A percentile compares a stretch with the other conserved stretches of the same genome.
Evolutionary conservation across 1,140 invertebrate genomes (phyloP).

Genomic region (Magallana ariakensis): DNA sequence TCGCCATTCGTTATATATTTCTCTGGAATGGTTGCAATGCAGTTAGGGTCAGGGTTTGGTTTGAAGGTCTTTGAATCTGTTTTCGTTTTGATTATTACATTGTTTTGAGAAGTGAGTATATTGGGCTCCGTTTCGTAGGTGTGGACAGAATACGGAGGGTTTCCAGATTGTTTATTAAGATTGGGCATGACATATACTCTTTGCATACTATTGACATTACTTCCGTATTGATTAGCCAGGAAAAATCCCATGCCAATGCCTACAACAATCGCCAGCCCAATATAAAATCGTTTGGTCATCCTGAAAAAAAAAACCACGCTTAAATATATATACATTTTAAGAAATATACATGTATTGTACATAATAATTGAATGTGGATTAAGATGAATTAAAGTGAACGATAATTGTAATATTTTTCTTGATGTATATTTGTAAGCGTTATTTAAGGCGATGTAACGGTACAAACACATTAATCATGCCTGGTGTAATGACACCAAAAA

Average conservation of each 20-base stretch:
- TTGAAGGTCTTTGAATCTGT: background rate
- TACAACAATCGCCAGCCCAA: background rate
- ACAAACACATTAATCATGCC: too few species aligned
- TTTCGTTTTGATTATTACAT: background rate
- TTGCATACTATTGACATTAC: background rate
- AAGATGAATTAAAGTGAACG: too few species aligned
- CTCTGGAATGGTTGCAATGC: background rate
- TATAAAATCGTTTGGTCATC: background rate
- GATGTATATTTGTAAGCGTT: too few species aligned
- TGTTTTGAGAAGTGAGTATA: background rate
- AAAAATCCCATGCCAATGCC: background rate
- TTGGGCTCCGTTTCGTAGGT: background rate
- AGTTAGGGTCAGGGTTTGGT: background rate
- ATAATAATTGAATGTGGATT: too few species aligned
- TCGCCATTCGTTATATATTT: constrained; percentile 23
- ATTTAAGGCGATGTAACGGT: too few species aligned
- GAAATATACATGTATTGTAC: too few species aligned
- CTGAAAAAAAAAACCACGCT: background rate
- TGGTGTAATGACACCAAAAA: too few species aligned
- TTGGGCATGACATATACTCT: constrained; percentile 8
- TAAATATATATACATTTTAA: too few species aligned
- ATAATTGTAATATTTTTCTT: too few species aligned
- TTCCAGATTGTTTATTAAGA: background rate
- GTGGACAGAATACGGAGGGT: background rate
- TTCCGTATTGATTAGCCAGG: background rate